Percentiles rank a stretch among this genome's conserved stretches.
These are phyloP conservation scores for Disparrhopalites patrizii DNA, from an alignment of 2,888 invertebrate species.

Conservation along the genomic window DNA sequence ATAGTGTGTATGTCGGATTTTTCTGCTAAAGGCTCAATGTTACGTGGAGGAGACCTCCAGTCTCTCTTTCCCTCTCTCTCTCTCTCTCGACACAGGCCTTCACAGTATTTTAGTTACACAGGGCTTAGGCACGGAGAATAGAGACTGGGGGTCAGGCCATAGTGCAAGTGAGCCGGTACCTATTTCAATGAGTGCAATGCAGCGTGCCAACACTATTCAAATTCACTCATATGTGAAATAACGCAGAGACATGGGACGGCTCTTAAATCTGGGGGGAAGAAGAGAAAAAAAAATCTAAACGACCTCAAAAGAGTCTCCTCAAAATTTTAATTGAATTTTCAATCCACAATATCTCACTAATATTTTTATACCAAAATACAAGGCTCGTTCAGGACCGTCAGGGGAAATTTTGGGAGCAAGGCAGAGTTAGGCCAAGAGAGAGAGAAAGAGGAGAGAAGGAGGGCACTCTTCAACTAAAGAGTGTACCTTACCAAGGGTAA, in stretches of 20 bases:
- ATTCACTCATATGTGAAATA: slow-evolving; percentile 65
- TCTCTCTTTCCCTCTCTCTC: too few relatives aligned
- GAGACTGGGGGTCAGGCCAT: slow-evolving; percentile 29
- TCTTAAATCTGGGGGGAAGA: too few relatives aligned
- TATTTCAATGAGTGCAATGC: slow-evolving; percentile 60
- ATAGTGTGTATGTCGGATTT: too few relatives aligned
- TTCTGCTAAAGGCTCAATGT: slow-evolving; percentile 5
- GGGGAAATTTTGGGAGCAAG: not conserved
- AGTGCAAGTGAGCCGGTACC: slow-evolving; percentile 44
- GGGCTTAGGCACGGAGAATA: not conserved
- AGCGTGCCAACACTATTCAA: slow-evolving; percentile 62
- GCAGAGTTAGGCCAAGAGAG: not conserved
- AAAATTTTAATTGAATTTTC: slow-evolving; percentile 48
- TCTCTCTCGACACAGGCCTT: too few relatives aligned
- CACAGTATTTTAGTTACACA: not conserved
- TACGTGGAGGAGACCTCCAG: slow-evolving; percentile 26
- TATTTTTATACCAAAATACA: too few relatives aligned
- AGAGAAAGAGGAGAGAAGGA: too few relatives aligned
- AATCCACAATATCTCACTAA: slow-evolving; percentile 33
- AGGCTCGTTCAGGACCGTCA: too few relatives aligned
- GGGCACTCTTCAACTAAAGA: too few relatives aligned
- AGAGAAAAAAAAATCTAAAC: slow-evolving; percentile 37
- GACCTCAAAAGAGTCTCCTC: slow-evolving; percentile 35
- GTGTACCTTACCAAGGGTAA: too few relatives aligned
- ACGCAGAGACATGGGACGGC: slow-evolving; percentile 52